phyloP scores from a whole-genome alignment of 2,888 invertebrate species.

The Melanotus villosus region DNA sequence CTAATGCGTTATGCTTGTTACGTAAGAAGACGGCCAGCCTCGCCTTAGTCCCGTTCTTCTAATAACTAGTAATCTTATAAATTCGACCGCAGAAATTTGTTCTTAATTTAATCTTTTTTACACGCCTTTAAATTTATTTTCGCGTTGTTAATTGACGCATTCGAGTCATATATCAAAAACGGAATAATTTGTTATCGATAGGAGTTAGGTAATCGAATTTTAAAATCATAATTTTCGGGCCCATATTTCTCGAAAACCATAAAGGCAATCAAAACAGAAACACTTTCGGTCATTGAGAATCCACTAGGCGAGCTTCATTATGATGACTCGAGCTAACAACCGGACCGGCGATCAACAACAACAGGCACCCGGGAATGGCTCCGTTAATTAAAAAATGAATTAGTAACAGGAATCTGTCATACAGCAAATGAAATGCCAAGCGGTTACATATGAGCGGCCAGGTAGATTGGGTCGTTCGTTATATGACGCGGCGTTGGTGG shows the following conservation, averaged over 20 bases:
- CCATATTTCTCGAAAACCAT: slow-evolving; percentile 37
- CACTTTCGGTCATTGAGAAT: slow-evolving; percentile 38
- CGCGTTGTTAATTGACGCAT: slow-evolving; percentile 1
- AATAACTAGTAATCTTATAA: too few species aligned
- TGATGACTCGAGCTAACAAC: slow-evolving; percentile 51
- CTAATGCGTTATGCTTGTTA: neutral
- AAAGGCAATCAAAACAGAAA: slow-evolving; percentile 42
- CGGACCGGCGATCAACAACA: slow-evolving; percentile 57
- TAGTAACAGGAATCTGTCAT: slow-evolving; percentile 68
- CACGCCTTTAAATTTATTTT: neutral
- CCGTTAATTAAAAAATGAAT: slow-evolving; percentile 68
- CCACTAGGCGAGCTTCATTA: slow-evolving; percentile 43
- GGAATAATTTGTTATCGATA: neutral
- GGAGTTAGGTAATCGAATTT: neutral
- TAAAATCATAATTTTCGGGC: neutral
- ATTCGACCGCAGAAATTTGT: too few species aligned
- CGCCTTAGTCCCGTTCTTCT: too few species aligned
- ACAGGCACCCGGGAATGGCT: slow-evolving; percentile 60
- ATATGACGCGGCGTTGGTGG: slow-evolving; percentile 58
- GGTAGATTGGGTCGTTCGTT: slow-evolving; percentile 54
- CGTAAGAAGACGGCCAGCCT: too few species aligned
- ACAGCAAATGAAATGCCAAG: slow-evolving; percentile 67
- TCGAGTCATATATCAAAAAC: neutral
- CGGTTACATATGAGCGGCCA: slow-evolving; percentile 62
- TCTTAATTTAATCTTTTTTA: too few species aligned